These are phyloP conservation scores for Nycteola revayana DNA, from an alignment of 2,888 invertebrate genomes.

Conservation along the genomic window DNA sequence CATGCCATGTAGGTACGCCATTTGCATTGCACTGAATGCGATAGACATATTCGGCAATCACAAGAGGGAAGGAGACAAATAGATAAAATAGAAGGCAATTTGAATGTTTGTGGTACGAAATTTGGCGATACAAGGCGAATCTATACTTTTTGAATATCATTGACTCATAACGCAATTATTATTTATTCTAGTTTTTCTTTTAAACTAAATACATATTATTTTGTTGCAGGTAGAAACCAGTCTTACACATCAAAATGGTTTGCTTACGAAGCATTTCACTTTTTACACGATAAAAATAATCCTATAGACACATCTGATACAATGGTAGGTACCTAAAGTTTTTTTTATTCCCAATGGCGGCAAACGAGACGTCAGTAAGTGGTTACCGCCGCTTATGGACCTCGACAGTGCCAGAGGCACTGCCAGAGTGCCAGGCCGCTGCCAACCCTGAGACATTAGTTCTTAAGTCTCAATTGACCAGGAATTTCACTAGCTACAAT, in stretches of 20 bases:
- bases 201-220: constrained; percentile 1
- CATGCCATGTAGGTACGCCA: too few relatives aligned
- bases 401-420: constrained; percentile 4
- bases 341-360: constrained; percentile 9
- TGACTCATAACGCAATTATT: constrained; percentile 2
- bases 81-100: constrained; percentile 4
- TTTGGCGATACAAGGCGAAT: constrained; percentile 2
- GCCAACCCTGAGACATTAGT: constrained; percentile 5
- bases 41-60: too few relatives aligned
- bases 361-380: constrained; percentile 5
- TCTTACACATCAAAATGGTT: constrained; percentile 11
- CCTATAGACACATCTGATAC: constrained; percentile 7
- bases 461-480: constrained; percentile 5
- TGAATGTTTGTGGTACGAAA: constrained; percentile 1
- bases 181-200: not conserved
- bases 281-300: constrained; percentile 13
- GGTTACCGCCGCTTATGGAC: constrained; percentile 4
- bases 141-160: constrained; percentile 5
- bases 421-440: constrained; percentile 5
- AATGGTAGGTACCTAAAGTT: too few relatives aligned
- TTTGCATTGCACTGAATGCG: too few relatives aligned
- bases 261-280: constrained; percentile 13
- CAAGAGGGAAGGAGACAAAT: constrained; percentile 7
- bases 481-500: constrained; percentile 2
- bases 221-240: constrained; percentile 2